phyloP scores from a whole-genome alignment of 2,888 invertebrate species.

The Brachylomia viminalis region DNA sequence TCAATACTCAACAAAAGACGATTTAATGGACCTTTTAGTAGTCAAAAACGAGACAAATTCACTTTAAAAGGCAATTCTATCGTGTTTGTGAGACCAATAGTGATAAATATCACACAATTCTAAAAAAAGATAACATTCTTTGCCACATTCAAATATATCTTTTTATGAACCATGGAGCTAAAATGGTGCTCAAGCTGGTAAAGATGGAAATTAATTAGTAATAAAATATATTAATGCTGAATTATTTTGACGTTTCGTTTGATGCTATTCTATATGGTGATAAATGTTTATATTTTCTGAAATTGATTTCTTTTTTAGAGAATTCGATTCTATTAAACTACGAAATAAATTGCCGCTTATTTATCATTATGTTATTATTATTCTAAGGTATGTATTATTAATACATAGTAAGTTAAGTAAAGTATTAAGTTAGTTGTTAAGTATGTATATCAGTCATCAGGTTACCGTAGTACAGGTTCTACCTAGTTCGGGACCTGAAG shows the following conservation, averaged over 20 bases:
- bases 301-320: slow-evolving; percentile 48
- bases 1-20: slow-evolving; percentile 83
- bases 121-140: slow-evolving; percentile 56
- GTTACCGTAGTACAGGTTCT: too few relatives aligned
- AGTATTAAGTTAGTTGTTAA: too few relatives aligned
- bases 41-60: slow-evolving; percentile 88
- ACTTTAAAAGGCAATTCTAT: slow-evolving; percentile 83
- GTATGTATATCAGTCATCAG: too few relatives aligned
- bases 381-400: neutral
- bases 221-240: slow-evolving; percentile 57
- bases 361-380: slow-evolving; percentile 15
- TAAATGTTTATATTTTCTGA: slow-evolving; percentile 52
- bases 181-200: slow-evolving; percentile 37
- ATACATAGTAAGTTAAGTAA: too few relatives aligned
- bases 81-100: slow-evolving; percentile 70
- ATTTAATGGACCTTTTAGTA: slow-evolving; percentile 86
- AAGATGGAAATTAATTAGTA: slow-evolving; percentile 56
- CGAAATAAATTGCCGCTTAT: neutral
- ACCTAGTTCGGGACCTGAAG: too few relatives aligned
- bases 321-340: slow-evolving; percentile 10
- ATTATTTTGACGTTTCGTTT: slow-evolving; percentile 56
- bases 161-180: slow-evolving; percentile 40
- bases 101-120: slow-evolving; percentile 71
- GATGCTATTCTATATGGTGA: slow-evolving; percentile 31
- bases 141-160: slow-evolving; percentile 55